Conservation (phyloP, 2,888 invertebrate species). For the Steinernema carpocapsae region DNA sequence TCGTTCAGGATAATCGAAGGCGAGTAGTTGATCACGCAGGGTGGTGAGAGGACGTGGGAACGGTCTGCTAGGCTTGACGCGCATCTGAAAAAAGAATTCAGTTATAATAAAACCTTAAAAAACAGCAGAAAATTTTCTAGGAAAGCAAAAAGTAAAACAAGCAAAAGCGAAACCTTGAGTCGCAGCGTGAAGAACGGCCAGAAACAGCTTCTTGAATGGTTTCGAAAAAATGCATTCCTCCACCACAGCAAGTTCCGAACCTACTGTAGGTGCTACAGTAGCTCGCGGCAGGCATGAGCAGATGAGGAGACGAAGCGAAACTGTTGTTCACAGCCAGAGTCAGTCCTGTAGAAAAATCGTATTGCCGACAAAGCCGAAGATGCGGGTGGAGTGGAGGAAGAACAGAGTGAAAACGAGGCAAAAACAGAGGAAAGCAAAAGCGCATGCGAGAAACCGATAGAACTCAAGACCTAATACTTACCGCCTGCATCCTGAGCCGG, state of each 20-base stretch:
- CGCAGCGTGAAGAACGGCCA: slow-evolving; percentile 8
- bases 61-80: slow-evolving; percentile 21
- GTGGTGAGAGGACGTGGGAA: slow-evolving; percentile 5
- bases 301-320: slow-evolving; percentile 1
- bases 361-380: no score
- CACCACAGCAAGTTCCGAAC: slow-evolving; percentile 5
- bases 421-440: no score
- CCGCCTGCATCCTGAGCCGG: neutral
- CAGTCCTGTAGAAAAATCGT: slow-evolving; percentile 22
- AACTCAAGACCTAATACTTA: neutral
- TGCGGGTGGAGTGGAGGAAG: neutral
- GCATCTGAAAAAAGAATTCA: neutral
- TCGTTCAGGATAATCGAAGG: neutral
- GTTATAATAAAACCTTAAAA: neutral
- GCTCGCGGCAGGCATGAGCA: slow-evolving; percentile 5
- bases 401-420: no score
- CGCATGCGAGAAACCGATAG: neutral
- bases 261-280: neutral
- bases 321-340: neutral
- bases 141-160: neutral
- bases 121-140: neutral
- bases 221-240: slow-evolving; percentile 18
- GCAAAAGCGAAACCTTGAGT: slow-evolving; percentile 2
- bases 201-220: slow-evolving; percentile 17
- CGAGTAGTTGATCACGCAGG: neutral